Evolutionary conservation across 2,797 vertebrate genomes (phyloP).

Genomic region (Mormyrus hasselquistii): DNA sequence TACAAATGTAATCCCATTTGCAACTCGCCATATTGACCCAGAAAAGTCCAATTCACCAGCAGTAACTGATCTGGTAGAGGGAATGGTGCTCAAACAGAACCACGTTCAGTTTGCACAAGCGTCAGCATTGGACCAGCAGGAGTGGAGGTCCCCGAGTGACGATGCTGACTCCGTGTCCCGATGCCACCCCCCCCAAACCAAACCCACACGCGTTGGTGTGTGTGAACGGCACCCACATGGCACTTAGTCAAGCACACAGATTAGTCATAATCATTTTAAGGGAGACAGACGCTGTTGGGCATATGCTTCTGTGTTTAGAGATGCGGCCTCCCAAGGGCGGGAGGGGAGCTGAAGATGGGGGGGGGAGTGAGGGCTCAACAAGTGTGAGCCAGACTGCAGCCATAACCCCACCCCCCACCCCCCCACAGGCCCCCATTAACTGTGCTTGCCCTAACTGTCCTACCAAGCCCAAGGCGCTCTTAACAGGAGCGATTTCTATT

Average conservation of each 20-base stretch:
- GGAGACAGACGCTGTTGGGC: constrained; percentile 46
- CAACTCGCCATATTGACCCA: constrained; percentile 16
- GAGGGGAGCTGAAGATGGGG: constrained; percentile 22
- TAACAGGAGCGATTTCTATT: constrained; percentile 34
- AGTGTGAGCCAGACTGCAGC: constrained; percentile 44
- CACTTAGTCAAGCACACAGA: constrained; percentile 51
- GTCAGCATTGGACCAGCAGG: not conserved
- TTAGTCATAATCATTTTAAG: constrained; percentile 57
- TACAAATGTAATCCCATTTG: constrained; percentile 16
- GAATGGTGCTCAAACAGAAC: not conserved
- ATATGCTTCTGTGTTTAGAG: constrained; percentile 57
- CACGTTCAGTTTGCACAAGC: not conserved
- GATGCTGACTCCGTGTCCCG: not conserved
- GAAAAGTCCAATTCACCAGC: constrained; percentile 11
- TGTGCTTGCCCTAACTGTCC: constrained; percentile 33
- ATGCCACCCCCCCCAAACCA: not conserved
- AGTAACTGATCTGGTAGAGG: not conserved
- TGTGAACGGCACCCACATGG: constrained; percentile 29
- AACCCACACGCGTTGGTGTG: not conserved
- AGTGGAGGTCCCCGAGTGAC: not conserved
- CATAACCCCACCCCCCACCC: constrained; percentile 23
- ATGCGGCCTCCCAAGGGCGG: constrained; percentile 35
- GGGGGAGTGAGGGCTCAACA: constrained; percentile 38
- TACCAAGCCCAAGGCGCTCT: constrained; percentile 33
- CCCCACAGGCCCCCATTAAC: constrained; percentile 42